phyloP scores from a whole-genome alignment of 2,888 invertebrate species.

The Synergus umbraculus region DNA sequence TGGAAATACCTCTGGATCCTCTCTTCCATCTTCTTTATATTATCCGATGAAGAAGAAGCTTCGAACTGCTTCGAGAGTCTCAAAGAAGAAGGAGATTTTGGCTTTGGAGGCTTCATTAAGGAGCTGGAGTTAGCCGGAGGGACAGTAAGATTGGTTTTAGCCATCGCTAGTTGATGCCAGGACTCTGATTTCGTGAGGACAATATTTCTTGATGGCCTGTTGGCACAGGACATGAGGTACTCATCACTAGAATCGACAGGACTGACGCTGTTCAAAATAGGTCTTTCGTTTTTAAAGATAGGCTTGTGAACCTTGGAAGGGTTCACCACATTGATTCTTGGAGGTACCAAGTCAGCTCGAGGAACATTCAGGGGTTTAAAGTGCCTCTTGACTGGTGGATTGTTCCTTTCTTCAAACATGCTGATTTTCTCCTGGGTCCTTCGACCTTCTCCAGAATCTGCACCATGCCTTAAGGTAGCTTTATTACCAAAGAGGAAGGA shows the following conservation, averaged over 20 bases:
- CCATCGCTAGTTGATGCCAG: conserved; percentile 85
- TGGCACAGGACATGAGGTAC: conserved; percentile 72
- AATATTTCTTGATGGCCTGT: conserved; percentile 69
- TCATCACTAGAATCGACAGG: conserved; percentile 73
- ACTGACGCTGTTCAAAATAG: conserved; percentile 54
- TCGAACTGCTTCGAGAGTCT: conserved; percentile 89
- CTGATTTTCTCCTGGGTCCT: conserved; percentile 67
- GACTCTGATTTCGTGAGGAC: conserved; percentile 85
- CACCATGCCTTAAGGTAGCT: conserved; percentile 55
- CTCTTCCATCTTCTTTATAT: conserved; percentile 73
- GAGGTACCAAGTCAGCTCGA: conserved; percentile 48
- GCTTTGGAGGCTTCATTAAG: conserved; percentile 77
- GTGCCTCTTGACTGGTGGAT: conserved; percentile 52
- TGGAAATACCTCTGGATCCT: conserved; percentile 74
- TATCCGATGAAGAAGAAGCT: conserved; percentile 78
- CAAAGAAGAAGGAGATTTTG: conserved; percentile 87
- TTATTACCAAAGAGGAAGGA: conserved; percentile 54
- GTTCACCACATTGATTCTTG: conserved; percentile 60
- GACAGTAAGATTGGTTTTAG: conserved; percentile 61
- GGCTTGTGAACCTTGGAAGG: conserved; percentile 56
- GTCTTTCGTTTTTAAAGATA: conserved; percentile 55
- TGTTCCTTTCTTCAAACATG: conserved; percentile 64
- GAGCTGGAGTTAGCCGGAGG: conserved; percentile 73
- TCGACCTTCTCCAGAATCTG: conserved; percentile 61
- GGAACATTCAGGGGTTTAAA: conserved; percentile 64